Evolutionary conservation across 2,797 vertebrate genomes (phyloP).

Genomic region (Smutsia temminckii): DNA sequence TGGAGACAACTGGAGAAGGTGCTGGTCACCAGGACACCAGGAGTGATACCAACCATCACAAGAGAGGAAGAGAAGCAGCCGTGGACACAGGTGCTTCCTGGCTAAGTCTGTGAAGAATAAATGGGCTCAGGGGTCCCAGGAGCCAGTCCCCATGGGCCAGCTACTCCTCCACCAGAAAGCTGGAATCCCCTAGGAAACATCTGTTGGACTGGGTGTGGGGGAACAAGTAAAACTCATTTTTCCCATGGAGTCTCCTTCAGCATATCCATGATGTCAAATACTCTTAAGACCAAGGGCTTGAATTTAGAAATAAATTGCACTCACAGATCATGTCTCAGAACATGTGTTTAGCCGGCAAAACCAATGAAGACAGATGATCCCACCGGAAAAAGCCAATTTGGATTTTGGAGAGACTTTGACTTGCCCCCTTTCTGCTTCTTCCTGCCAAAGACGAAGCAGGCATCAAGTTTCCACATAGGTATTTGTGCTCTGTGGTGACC

Average conservation of each 20-base stretch:
- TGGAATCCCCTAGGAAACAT: background rate
- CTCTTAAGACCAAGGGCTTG: conserved; percentile 49
- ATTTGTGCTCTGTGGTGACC: conserved; percentile 21
- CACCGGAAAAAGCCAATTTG: conserved; percentile 11
- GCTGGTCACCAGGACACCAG: background rate
- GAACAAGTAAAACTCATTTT: conserved; percentile 54
- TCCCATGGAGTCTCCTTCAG: conserved; percentile 30
- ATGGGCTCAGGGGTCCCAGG: background rate
- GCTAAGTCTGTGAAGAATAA: background rate
- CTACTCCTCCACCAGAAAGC: background rate
- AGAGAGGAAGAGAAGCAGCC: background rate
- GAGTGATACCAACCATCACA: background rate
- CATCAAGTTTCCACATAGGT: background rate
- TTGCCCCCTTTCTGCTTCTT: conserved; percentile 7
- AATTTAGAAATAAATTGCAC: conserved; percentile 67
- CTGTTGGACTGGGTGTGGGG: background rate
- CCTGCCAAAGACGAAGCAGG: background rate
- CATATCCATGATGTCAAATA: conserved; percentile 60
- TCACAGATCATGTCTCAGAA: conserved; percentile 49
- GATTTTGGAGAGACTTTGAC: conserved; percentile 52
- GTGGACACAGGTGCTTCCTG: background rate
- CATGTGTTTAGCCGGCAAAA: conserved; percentile 62
- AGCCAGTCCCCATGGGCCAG: background rate
- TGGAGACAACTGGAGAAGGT: background rate
- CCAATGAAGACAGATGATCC: conserved; percentile 60